Conservation (phyloP, 2,797 vertebrate genomes). For the Tauraco hartlaubi region DNA sequence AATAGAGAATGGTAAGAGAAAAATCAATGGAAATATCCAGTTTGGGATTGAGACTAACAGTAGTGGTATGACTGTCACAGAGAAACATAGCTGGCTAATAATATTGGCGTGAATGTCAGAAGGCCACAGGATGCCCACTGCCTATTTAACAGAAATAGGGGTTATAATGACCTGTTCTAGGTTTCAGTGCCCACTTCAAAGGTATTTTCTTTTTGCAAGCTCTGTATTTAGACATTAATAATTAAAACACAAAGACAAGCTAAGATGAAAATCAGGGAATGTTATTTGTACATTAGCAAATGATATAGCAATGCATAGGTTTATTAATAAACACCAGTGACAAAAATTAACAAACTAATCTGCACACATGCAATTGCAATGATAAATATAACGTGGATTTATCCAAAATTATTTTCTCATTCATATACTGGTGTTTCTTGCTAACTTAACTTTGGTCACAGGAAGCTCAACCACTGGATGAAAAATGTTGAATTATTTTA, state of each 20-base stretch:
- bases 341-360: background rate
- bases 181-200: constrained; percentile 54
- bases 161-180: constrained; percentile 56
- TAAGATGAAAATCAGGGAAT: background rate
- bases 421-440: background rate
- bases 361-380: background rate
- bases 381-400: background rate
- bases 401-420: background rate
- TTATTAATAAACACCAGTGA: background rate
- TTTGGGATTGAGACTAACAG: constrained; percentile 47
- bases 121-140: constrained; percentile 64
- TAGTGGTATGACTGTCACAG: constrained; percentile 49
- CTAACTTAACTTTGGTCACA: background rate
- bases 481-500: background rate
- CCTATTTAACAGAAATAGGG: constrained; percentile 72
- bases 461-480: background rate
- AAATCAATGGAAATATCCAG: constrained; percentile 26
- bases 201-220: background rate
- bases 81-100: constrained; percentile 67
- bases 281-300: background rate
- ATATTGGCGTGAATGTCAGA: constrained; percentile 71
- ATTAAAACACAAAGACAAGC: background rate
- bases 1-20: background rate
- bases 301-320: background rate
- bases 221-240: background rate